Evolutionary conservation across 2,797 vertebrate species (phyloP), one percentile per base, ranked within the genome.

Genomic region (Apodemus agrarius): DNA sequence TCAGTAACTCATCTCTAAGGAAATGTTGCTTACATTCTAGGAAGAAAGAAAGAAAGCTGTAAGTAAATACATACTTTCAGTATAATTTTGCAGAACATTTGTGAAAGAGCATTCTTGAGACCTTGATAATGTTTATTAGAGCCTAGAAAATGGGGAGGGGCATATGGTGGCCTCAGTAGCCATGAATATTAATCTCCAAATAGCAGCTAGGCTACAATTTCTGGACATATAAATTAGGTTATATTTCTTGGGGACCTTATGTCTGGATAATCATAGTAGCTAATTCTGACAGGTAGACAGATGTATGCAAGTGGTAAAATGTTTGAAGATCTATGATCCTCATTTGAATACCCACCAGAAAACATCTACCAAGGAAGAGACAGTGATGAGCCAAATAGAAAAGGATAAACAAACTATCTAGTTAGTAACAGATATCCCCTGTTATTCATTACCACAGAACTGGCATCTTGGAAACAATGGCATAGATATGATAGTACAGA

Each of bases 11-110:
- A 90, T 59, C 26, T 54, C 82, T 63, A 90, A 86, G 49, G 79
- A 93, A 95, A 94, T 46, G 83, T 40, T 34, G 4, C 43, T 94
- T 90, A 37, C 80, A 94, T 94, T 94, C 81, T 93, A 90, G 83
- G 76, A 96, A 92, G 67, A 74, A 94, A 37, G 26, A 74, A 94
- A 37, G 22, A 72, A 97, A 93, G 52, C 93, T 75, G 1, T 40
- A 94, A 87, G 81, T 90, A 94, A 92, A 94, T 82, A 93, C 91
- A 94, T 69, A 90, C 78, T 95, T 89, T 93, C 89, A 90, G 52
- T 97, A 87, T 93, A 81, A 84, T 19, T 52, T 74, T 86, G 52
- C 69, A 95, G 80, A 93, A 88, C 57, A 88, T 81, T 88, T 52
- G 49, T 88, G 79, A 95, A 94, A 96, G 24, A 91, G 24, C 63